Percentiles rank a stretch among this genome's conserved stretches.
Conservation (phyloP, 2,113 vertebrate genomes). For the Neofelis nebulosa region DNA sequence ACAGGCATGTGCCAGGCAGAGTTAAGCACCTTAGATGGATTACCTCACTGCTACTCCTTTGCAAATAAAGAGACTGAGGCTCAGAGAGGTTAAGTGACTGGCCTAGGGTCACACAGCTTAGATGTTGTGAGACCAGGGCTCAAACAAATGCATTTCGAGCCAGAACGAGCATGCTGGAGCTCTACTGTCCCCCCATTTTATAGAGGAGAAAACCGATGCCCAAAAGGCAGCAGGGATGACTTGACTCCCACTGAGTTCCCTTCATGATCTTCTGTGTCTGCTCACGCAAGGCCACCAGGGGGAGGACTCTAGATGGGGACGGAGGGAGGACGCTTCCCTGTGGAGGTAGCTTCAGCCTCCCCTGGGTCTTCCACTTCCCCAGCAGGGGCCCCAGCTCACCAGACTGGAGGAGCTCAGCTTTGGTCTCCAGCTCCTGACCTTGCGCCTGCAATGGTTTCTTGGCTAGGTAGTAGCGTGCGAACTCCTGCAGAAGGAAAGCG, state of each 20-base stretch:
- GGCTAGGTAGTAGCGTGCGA: constrained; percentile 79
- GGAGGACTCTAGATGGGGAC: background rate
- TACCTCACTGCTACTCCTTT: background rate
- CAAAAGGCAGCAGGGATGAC: background rate
- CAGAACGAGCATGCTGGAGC: background rate
- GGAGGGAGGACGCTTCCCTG: background rate
- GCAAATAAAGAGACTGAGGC: background rate
- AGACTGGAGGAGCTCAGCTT: constrained; percentile 83
- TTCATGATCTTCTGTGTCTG: background rate
- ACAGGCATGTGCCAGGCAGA: background rate
- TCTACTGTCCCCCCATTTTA: background rate
- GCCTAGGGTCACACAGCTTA: background rate
- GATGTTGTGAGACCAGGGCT: background rate
- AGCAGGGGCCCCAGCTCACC: constrained; percentile 65
- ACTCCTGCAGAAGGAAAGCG: constrained; percentile 72
- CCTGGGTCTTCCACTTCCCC: background rate
- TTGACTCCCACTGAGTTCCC: background rate
- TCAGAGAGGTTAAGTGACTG: background rate
- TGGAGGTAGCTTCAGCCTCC: background rate
- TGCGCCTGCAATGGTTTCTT: constrained; percentile 55
- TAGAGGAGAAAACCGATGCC: background rate
- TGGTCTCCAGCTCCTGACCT: constrained; percentile 83
- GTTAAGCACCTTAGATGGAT: background rate
- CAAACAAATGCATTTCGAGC: background rate
- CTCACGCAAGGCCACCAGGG: background rate